phyloP scores from a whole-genome alignment of 2,888 invertebrate genomes.

The Gerris lacustris region DNA sequence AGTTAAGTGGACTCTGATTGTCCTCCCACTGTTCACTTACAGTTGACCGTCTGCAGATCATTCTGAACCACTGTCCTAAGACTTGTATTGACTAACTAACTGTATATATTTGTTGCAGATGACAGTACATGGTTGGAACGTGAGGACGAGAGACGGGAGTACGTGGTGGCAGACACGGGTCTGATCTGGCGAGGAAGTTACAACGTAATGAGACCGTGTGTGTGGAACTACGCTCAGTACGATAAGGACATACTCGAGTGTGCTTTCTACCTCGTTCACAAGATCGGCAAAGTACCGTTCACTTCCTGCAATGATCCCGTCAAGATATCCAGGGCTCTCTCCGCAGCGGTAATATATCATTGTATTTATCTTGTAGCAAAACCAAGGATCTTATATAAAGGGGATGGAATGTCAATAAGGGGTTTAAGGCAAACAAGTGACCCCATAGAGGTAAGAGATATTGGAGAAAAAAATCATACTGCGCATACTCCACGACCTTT shows the following conservation, averaged over 20 bases:
- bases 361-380: neutral
- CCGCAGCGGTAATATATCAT: conserved; percentile 53
- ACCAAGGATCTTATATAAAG: neutral
- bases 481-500: no score
- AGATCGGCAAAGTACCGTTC: conserved; percentile 56
- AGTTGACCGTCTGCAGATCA: no score
- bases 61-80: no score
- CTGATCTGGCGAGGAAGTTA: conserved; percentile 83
- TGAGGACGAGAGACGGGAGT: conserved; percentile 65
- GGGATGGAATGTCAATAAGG: neutral
- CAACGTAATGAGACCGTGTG: conserved; percentile 66
- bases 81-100: neutral
- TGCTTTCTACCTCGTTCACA: conserved; percentile 57
- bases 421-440: no score
- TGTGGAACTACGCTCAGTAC: conserved; percentile 88
- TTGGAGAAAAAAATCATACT: no score
- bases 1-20: no score
- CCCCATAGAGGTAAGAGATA: no score
- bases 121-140: conserved; percentile 50
- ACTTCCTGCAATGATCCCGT: conserved; percentile 64
- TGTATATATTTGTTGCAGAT: conserved; percentile 35
- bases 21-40: no score
- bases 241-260: conserved; percentile 71
- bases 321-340: conserved; percentile 61
- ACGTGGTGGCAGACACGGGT: conserved; percentile 74